These are phyloP conservation scores for Candoia aspera DNA, from an alignment of 2,113 vertebrate genomes.

Conservation along the genomic window DNA sequence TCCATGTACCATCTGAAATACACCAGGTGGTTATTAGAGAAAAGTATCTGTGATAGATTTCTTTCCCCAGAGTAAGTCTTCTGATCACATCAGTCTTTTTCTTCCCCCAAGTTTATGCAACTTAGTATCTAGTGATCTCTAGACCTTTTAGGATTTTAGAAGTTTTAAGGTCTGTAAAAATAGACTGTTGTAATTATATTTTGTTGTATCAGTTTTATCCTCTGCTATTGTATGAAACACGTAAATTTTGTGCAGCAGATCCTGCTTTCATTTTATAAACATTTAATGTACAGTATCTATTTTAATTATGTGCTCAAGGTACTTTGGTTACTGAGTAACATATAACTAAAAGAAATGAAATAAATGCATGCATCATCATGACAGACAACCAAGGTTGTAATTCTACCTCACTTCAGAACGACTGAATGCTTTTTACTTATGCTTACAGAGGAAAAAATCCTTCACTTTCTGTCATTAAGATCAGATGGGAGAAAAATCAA, in stretches of 20 bases:
- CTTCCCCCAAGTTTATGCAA: background rate
- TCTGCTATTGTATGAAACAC: background rate
- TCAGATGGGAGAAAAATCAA: background rate
- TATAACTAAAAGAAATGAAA: background rate
- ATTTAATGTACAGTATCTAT: background rate
- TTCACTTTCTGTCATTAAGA: background rate
- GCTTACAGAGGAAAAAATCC: background rate
- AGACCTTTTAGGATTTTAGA: background rate
- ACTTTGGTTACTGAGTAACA: background rate
- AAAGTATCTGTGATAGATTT: background rate
- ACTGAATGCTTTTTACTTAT: background rate
- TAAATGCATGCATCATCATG: background rate
- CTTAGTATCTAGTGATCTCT: background rate
- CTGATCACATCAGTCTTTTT: background rate
- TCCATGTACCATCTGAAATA: background rate
- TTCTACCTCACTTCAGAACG: background rate
- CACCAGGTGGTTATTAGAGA: background rate
- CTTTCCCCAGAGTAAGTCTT: background rate
- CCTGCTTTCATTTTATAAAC: background rate
- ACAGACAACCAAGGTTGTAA: background rate
- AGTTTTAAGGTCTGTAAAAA: background rate
- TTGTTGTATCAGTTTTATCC: background rate
- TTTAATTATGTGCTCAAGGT: background rate
- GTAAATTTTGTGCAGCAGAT: background rate
- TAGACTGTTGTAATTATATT: background rate